phyloP scores from a whole-genome alignment of 1,140 invertebrate species.

The Drosophila nebulosa region DNA sequence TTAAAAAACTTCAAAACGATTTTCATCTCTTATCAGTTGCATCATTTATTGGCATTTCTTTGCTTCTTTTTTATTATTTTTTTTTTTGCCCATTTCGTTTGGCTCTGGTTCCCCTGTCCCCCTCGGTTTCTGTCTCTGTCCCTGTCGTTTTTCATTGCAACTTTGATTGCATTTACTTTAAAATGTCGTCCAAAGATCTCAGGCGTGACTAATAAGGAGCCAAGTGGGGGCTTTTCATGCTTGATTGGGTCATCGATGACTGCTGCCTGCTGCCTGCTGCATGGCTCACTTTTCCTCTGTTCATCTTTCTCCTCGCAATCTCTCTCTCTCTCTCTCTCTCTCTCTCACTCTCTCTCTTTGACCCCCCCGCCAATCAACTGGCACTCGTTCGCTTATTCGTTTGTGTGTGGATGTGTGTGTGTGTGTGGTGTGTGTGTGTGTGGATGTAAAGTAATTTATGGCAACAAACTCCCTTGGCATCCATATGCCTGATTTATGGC shows the following conservation, averaged over 20 bases:
- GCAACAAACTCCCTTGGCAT: conserved; percentile 68
- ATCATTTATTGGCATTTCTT: not conserved
- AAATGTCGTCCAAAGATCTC: conserved; percentile 45
- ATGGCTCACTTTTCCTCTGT: not conserved
- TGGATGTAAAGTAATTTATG: conserved; percentile 71
- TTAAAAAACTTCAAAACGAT: not conserved
- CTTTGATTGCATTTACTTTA: conserved; percentile 36
- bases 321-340: no score
- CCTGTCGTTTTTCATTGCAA: conserved; percentile 6
- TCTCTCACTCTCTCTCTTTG: no score
- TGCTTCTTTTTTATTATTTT: not conserved
- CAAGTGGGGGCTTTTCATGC: conserved; percentile 61
- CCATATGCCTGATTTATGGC: conserved; percentile 79
- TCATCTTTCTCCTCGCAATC: not conserved
- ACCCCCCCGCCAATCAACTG: no score
- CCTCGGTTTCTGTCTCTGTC: not conserved
- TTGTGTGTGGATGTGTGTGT: not conserved
- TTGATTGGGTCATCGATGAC: conserved; percentile 57
- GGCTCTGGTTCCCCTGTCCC: conserved; percentile 8
- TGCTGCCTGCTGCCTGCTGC: not conserved
- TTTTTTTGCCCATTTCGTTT: not conserved
- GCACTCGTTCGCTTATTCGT: not conserved
- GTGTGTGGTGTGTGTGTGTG: not conserved
- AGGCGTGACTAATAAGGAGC: conserved; percentile 63
- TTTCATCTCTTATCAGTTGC: not conserved